A percentile compares a stretch with the other conserved stretches of the same genome.
Conservation (phyloP, 2,113 vertebrate species). For the Psilopsiagon aymara region DNA sequence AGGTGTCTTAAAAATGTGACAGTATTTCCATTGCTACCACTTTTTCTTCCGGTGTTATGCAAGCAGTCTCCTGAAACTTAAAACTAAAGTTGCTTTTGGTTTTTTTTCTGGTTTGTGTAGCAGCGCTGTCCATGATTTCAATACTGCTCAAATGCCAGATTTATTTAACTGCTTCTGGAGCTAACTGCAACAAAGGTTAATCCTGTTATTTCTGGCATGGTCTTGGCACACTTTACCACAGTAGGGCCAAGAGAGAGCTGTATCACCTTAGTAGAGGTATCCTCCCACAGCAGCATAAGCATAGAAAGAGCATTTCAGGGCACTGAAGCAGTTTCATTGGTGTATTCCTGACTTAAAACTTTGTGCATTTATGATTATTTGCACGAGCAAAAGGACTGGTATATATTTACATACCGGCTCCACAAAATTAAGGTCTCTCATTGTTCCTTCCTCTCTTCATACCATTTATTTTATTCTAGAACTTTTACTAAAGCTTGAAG, state of each 20-base stretch:
- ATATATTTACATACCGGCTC: neutral
- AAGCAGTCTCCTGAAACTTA: neutral
- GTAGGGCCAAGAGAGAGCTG: neutral
- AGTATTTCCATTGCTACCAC: neutral
- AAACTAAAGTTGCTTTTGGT: neutral
- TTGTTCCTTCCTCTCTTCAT: neutral
- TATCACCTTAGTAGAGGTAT: neutral
- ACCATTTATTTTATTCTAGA: neutral
- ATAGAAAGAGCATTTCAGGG: neutral
- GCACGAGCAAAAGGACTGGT: neutral
- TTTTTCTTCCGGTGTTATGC: neutral
- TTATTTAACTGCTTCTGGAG: neutral
- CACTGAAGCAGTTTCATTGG: neutral
- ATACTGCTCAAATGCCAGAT: neutral
- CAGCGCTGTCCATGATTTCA: neutral
- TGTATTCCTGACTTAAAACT: neutral
- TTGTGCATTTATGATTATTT: neutral
- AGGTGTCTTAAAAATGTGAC: neutral
- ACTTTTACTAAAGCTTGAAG: neutral
- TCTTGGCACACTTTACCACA: neutral
- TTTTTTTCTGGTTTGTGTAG: neutral
- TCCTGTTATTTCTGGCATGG: neutral
- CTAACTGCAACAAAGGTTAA: neutral
- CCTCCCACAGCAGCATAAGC: neutral
- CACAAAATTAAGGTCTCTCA: neutral